Evolutionary conservation across 1,140 invertebrate species (phyloP).

Genomic region (Protaetia brevitarsis): DNA sequence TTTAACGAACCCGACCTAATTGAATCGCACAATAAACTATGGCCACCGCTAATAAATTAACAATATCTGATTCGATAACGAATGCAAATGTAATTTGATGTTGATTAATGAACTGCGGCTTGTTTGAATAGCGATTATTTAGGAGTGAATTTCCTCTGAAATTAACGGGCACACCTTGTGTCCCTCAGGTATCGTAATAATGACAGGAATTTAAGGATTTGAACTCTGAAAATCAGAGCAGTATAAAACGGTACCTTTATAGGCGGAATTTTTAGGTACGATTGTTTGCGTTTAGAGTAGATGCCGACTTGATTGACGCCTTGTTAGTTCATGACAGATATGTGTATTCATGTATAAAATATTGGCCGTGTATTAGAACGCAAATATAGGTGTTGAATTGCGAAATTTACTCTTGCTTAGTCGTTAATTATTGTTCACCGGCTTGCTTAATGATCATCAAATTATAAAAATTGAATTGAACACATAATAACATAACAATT

Average conservation of each 20-base stretch:
- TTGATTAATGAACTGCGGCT: background rate
- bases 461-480: too few species aligned
- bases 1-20: slow-evolving; percentile 14
- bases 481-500: too few species aligned
- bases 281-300: background rate
- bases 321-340: slow-evolving; percentile 2
- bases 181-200: background rate
- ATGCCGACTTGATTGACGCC: slow-evolving; percentile 2
- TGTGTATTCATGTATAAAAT: background rate
- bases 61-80: slow-evolving; percentile 15
- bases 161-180: background rate
- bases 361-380: background rate
- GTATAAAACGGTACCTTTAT: background rate
- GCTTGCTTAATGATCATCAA: too few species aligned
- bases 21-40: background rate
- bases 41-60: slow-evolving; percentile 11
- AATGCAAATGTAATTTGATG: slow-evolving; percentile 17
- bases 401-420: background rate
- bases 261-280: background rate
- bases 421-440: too few species aligned
- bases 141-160: background rate
- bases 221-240: background rate
- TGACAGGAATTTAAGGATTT: background rate
- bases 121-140: slow-evolving; percentile 9
- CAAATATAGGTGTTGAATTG: background rate